phyloP scores from a whole-genome alignment of 2,888 invertebrate species.

The Deilephila elpenor region DNA sequence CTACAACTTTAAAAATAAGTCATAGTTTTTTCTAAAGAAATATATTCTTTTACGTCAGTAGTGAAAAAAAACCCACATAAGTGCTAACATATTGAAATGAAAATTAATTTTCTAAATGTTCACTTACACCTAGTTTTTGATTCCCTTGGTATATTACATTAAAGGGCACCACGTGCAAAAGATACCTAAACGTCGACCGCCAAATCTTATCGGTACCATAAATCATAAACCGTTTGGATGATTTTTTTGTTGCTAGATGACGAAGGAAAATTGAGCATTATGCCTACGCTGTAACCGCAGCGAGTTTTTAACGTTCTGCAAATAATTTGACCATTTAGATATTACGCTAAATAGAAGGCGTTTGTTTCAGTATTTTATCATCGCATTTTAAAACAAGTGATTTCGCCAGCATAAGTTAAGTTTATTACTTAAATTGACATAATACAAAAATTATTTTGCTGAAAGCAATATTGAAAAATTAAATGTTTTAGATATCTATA shows the following conservation, averaged over 20 bases:
- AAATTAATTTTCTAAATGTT: neutral
- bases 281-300: neutral
- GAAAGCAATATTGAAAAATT: no score
- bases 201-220: slow-evolving; percentile 16
- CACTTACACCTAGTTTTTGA: neutral
- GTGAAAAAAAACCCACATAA: no score
- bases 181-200: slow-evolving; percentile 16
- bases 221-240: slow-evolving; percentile 19
- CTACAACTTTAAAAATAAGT: no score
- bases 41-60: no score
- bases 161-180: slow-evolving; percentile 22
- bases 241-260: slow-evolving; percentile 22
- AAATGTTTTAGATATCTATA: no score
- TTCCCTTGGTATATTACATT: neutral
- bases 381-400: no score
- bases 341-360: neutral
- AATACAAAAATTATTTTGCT: no score
- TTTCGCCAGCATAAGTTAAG: no score
- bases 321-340: neutral
- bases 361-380: neutral
- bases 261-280: neutral
- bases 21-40: no score
- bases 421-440: no score
- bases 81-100: no score
- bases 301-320: neutral